Percentiles rank a stretch among this genome's conserved stretches.
These are phyloP conservation scores for Leptogaster cylindrica DNA, from an alignment of 2,888 invertebrate genomes.

Conservation along the genomic window DNA sequence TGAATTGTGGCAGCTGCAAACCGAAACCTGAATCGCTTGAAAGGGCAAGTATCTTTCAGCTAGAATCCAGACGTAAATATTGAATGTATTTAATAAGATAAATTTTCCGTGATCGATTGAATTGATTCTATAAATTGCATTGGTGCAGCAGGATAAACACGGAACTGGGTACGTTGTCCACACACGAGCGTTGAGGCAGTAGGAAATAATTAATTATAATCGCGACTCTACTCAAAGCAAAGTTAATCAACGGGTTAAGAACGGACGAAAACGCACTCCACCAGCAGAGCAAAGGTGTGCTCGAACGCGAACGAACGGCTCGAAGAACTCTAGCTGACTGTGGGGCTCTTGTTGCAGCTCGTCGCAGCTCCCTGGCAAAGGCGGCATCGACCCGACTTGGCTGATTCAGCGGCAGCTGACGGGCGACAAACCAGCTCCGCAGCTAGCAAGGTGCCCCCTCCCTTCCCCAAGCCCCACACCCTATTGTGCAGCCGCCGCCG, in stretches of 20 bases:
- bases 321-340: conserved; percentile 26
- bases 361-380: not conserved
- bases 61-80: no score
- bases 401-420: no score
- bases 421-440: no score
- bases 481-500: no score
- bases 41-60: no score
- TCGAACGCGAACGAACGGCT: conserved; percentile 15
- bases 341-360: conserved; percentile 16
- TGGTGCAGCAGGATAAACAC: not conserved
- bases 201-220: not conserved
- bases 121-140: no score
- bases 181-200: not conserved
- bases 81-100: no score
- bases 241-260: conserved; percentile 3
- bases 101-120: no score
- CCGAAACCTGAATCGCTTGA: no score
- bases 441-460: not conserved
- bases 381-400: not conserved
- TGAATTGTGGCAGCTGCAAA: no score
- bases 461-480: not conserved
- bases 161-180: not conserved
- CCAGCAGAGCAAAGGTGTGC: conserved; percentile 26
- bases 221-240: conserved; percentile 9
- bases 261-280: conserved; percentile 22